Base-by-base conservation (phyloP, 2,888 invertebrate species). In the Drosophila niveifrons region DNA sequence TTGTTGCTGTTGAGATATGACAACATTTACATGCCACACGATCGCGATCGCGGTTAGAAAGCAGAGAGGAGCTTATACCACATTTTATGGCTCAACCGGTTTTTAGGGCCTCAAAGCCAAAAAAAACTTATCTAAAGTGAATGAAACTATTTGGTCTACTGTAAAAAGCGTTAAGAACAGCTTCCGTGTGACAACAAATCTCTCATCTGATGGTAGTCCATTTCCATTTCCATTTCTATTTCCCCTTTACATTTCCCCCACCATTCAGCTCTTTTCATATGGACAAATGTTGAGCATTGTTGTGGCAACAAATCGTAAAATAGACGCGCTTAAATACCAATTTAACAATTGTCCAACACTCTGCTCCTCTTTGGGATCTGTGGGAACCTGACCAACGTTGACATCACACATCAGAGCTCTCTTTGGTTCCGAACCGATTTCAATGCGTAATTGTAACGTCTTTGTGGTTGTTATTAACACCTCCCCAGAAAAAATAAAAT, bases 401-500 rank as follows among this genome's bases (percentile, higher is more conserved):
- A 81, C 86, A 87, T 89, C 86, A 88, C 86, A 85, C 88, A 86
- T 83, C 64, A 51, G 31, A 29, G 69, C 58, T 71, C 58, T 71
- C 58, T 75, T 63, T 61, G 36, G 36, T 36, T 3, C 36, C 78
- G 82, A 66, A 84, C 89, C 86, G 75, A 87, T 80, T 88, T 88
- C 87, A 83, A 85, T 83, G 86, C 79, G 81, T 90, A 90, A 90
- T 90, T 90, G 90, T 90, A 90, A 88, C 90, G 80, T 80, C 84
- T 90, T 90, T 90, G 87, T 76, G 84, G 71, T 73, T 80, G 74
- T 83, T 81, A 87, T 90, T 90, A 90, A 87, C 90, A 90, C 90
- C 77, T 85, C 4, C 31, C 23, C 23, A 23, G 23, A 23, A 23
- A 34, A 43, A 36, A 36, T 17, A 28, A 48, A 13, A 48, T 13